A percentile compares a stretch with the other conserved stretches of the same genome.
phyloP scores from a whole-genome alignment of 2,797 vertebrate species.

The Pteronotus mesoamericanus region DNA sequence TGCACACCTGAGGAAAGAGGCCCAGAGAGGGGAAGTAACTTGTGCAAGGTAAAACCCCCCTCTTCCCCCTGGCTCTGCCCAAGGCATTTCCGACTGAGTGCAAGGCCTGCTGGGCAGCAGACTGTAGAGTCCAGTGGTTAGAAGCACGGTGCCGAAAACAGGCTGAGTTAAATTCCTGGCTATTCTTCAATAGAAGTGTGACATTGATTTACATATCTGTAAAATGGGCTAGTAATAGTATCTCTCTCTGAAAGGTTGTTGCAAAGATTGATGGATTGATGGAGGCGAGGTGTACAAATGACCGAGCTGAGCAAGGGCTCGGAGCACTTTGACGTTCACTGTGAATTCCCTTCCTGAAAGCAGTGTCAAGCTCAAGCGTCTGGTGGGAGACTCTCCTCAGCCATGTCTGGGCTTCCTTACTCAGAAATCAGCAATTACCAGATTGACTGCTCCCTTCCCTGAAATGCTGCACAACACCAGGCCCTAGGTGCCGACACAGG shows the following conservation, averaged over 20 bases:
- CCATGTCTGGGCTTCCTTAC: background rate
- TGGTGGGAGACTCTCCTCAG: background rate
- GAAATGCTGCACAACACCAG: background rate
- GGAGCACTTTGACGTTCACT: background rate
- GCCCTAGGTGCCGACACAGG: background rate
- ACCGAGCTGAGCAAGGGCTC: background rate
- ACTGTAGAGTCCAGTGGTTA: background rate
- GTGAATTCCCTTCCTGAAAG: background rate
- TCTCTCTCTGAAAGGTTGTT: background rate
- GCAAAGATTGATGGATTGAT: background rate
- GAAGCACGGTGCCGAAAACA: background rate
- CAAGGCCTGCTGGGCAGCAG: background rate
- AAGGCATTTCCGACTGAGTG: background rate
- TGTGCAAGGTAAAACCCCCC: background rate
- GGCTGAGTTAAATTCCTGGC: background rate
- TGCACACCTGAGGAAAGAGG: background rate
- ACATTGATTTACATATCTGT: background rate
- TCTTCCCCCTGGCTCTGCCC: no score
- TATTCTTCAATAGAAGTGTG: background rate
- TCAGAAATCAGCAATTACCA: background rate
- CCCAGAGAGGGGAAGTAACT: background rate
- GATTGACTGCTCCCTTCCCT: background rate
- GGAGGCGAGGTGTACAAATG: background rate
- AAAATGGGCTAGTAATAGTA: background rate
- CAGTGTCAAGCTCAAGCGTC: background rate